Evolutionary conservation across 2,113 vertebrate species (phyloP).

Genomic region (Sturnira hondurensis): DNA sequence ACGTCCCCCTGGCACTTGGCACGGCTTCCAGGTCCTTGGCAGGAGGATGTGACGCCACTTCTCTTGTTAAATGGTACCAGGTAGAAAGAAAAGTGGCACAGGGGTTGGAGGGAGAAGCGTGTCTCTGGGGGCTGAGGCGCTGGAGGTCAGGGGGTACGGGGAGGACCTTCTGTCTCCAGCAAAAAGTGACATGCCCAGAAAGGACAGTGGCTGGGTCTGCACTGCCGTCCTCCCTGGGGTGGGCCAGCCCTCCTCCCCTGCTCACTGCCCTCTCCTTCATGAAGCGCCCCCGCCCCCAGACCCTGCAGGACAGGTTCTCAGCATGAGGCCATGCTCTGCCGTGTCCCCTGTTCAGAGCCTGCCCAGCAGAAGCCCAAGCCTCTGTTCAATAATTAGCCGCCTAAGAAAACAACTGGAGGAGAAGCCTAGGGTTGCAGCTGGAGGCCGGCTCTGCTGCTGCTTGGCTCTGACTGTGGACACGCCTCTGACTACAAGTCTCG

Average conservation of each 20-base stretch:
- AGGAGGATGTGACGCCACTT: not conserved
- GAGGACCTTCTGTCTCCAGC: not conserved
- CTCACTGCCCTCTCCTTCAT: not conserved
- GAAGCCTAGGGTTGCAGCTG: not conserved
- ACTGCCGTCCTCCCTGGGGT: accelerated
- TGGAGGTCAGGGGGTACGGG: accelerated
- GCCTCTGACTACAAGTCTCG: not conserved
- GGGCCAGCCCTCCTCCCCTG: not conserved
- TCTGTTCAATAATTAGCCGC: accelerated
- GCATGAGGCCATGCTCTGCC: accelerated
- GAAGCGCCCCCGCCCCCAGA: not conserved
- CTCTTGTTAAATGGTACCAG: constrained; percentile 65
- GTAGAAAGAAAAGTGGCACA: constrained; percentile 43
- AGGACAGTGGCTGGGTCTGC: accelerated
- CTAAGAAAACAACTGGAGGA: not conserved
- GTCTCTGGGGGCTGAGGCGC: not conserved
- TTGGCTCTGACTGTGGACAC: not conserved
- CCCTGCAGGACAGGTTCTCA: accelerated
- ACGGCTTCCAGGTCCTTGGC: not conserved
- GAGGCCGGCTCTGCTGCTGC: not conserved
- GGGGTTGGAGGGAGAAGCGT: not conserved
- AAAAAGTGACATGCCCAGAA: not conserved
- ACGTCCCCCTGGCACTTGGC: constrained; percentile 12
- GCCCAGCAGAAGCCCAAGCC: not conserved
- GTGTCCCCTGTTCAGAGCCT: not conserved